Conservation (phyloP, 92 coral and sea anemone genomes). For the Phenganax stokvisi region DNA sequence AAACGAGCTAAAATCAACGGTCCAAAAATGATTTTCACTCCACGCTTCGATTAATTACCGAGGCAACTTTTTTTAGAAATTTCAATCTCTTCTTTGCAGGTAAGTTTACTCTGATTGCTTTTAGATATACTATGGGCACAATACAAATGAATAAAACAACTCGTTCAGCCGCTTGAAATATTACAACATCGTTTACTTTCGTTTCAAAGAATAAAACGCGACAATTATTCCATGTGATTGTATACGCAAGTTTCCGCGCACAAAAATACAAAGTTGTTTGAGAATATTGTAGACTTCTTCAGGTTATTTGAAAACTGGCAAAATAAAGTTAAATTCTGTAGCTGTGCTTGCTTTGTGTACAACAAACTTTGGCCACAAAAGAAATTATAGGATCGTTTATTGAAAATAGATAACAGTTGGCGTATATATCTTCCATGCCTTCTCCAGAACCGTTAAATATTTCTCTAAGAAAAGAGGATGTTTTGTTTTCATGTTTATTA, state of each 20-base stretch:
- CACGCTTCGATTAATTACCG: not conserved
- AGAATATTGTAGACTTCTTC: not conserved
- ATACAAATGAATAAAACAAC: conserved; percentile 11
- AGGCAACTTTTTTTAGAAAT: not conserved
- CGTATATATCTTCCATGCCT: no score
- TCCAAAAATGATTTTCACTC: not conserved
- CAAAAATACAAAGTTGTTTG: not conserved
- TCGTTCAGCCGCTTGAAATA: not conserved
- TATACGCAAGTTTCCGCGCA: not conserved
- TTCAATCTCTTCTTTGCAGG: not conserved
- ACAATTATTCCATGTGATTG: not conserved
- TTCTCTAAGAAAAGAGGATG: not conserved
- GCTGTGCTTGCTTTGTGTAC: not conserved
- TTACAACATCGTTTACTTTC: not conserved
- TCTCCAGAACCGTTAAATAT: no score
- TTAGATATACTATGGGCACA: not conserved
- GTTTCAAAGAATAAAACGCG: not conserved
- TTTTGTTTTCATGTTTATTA: not conserved
- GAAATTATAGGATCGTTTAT: not conserved
- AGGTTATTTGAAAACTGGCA: not conserved
- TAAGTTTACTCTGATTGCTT: not conserved
- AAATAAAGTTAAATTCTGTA: not conserved
- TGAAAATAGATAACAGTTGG: not conserved
- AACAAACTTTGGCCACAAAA: not conserved
- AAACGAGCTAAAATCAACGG: conserved; percentile 1